These are phyloP conservation scores for Geothlypis trichas DNA, from an alignment of 2,113 vertebrate genomes.

Conservation along the genomic window DNA sequence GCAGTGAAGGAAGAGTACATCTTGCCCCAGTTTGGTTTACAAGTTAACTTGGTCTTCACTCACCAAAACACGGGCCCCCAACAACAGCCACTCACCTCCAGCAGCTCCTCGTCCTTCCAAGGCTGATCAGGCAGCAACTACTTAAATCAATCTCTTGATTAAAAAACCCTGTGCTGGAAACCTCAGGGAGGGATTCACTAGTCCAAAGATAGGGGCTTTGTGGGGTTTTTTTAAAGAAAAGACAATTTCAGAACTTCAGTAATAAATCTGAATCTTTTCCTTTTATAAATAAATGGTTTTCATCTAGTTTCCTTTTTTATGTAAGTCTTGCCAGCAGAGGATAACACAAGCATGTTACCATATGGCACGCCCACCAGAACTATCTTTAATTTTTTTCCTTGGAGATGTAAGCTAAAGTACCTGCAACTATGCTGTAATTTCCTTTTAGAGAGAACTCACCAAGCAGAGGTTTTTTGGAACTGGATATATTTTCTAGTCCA, in stretches of 20 bases:
- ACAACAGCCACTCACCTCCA: not conserved
- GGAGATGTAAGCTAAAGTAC: constrained; percentile 28
- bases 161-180: not conserved
- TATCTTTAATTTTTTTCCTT: constrained; percentile 59
- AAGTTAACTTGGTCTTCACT: not conserved
- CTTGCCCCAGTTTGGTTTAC: not conserved
- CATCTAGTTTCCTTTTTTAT: not conserved
- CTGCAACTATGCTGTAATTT: constrained; percentile 7
- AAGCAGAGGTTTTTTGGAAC: not conserved
- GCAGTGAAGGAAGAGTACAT: not conserved
- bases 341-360: constrained; percentile 11
- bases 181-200: not conserved
- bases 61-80: fast-evolving
- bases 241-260: not conserved
- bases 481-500: not conserved
- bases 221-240: not conserved
- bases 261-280: not conserved
- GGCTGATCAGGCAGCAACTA: not conserved
- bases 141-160: not conserved
- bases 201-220: not conserved
- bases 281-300: not conserved
- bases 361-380: constrained; percentile 64
- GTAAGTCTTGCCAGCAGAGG: constrained; percentile 21
- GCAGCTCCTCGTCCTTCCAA: not conserved
- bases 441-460: not conserved